Conservation (phyloP, 2,888 invertebrate species). For the Bedellia somnulentella region DNA sequence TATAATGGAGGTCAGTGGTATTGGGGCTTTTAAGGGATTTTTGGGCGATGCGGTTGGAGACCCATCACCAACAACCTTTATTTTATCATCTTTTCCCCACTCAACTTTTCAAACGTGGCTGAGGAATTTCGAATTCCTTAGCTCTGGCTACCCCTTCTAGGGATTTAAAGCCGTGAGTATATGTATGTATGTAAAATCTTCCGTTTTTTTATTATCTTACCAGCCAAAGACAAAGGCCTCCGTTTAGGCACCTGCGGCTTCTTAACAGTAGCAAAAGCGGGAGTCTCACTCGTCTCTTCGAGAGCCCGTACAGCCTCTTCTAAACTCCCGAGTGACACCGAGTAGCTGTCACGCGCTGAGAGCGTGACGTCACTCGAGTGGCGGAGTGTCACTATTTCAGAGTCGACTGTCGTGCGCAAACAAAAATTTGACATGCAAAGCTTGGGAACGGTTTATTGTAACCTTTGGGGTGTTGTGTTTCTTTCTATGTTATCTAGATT, state of each 20-base stretch:
- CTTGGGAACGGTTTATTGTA: constrained; percentile 6
- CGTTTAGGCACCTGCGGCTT: constrained; percentile 56
- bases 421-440: constrained; percentile 17
- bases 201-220: constrained; percentile 29
- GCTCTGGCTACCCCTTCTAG: too few relatives aligned
- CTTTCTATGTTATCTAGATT: too few relatives aligned
- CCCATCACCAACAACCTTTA: too few relatives aligned
- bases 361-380: constrained; percentile 56
- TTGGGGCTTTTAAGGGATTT: too few relatives aligned
- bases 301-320: constrained; percentile 46
- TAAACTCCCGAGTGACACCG: constrained; percentile 46
- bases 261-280: constrained; percentile 47
- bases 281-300: constrained; percentile 40
- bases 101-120: too few relatives aligned
- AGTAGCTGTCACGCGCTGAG: constrained; percentile 50
- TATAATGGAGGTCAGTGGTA: too few relatives aligned
- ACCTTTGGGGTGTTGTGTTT: too few relatives aligned
- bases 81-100: too few relatives aligned
- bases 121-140: too few relatives aligned
- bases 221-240: constrained; percentile 64
- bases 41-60: too few relatives aligned
- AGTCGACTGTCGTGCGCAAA: constrained; percentile 21
- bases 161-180: too few relatives aligned
- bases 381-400: constrained; percentile 56
- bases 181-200: too few relatives aligned